Evolutionary conservation across 1,140 invertebrate species (phyloP), one percentile per base, ranked within the genome.

Genomic region (Conus ventricosus): DNA sequence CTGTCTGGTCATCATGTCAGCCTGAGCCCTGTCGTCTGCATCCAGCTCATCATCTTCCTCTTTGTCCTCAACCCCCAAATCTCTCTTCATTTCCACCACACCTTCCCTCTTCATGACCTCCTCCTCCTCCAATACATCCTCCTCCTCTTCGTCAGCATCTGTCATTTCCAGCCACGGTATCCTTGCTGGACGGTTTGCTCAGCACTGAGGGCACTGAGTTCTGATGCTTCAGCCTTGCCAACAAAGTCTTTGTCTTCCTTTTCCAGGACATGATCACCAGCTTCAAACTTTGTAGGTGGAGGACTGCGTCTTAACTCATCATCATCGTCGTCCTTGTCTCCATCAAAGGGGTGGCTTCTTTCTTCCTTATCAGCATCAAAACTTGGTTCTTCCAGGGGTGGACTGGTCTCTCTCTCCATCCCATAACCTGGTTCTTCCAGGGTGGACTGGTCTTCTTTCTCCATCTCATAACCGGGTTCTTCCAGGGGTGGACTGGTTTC

Each of bases 81-180:
- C 67, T 71, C 20, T 20, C 67, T 71, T 71, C 7, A 71, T 11
- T 20, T 20, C 67, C 11, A 23, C 10, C 0, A n/a, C 67, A 17
- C 20, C 67, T 20, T 71, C 67, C 20, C 23, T 71, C 67, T 71
- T 71, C 67, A n/a, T 6, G 11, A 71, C 17, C 23, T n/a, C 67
- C 67, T 71, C 67, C 20, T 60, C 57, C 0, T 60, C 57, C 57
- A 60, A 60, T 15, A 60, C 8, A 23, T 71, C 90, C 39, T 90
- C 89, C 63, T 90, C 87, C 84, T 90, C 88, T 91, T 93, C 91
- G 88, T 90, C 88, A 90, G 92, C 89, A 87, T 91, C 89, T 85
- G 88, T 93, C 92, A 90, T 90, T 51, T 84, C 76, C 39, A 81
- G 57, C 5, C 57, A 63, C 23, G 82, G 23, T 90, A 83, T 39